These are phyloP conservation scores for Orthonychiurus folsomi DNA, from an alignment of 2,888 invertebrate species.

Conservation along the genomic window DNA sequence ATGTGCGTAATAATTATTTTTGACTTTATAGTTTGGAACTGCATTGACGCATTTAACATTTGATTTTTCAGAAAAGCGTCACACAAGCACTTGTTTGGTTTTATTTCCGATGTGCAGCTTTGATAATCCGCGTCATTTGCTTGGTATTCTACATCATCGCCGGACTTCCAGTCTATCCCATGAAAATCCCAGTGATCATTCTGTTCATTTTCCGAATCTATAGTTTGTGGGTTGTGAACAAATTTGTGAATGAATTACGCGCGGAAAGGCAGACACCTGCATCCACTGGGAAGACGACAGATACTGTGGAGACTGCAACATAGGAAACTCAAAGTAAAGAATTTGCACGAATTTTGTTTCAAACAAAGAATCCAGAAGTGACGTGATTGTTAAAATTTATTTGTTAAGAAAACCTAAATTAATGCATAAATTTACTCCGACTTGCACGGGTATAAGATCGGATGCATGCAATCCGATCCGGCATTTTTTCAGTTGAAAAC, in stretches of 20 bases:
- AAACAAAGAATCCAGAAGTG: too few relatives aligned
- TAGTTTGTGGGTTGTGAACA: neutral
- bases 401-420: too few relatives aligned
- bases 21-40: neutral
- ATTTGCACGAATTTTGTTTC: too few relatives aligned
- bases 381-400: too few relatives aligned
- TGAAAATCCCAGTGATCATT: neutral
- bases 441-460: too few relatives aligned
- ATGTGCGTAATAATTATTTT: too few relatives aligned
- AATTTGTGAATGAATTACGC: slow-evolving; percentile 2
- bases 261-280: neutral
- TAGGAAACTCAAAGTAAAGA: too few relatives aligned
- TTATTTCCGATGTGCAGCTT: slow-evolving; percentile 4
- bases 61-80: slow-evolving; percentile 7
- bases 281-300: neutral
- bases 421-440: too few relatives aligned
- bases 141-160: neutral
- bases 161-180: neutral
- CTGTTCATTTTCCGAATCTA: neutral
- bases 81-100: neutral
- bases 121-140: neutral
- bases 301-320: too few relatives aligned
- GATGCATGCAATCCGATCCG: too few relatives aligned
- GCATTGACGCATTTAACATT: neutral
- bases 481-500: too few relatives aligned